These are phyloP conservation scores for Dromiciops gliroides DNA, from an alignment of 2,113 vertebrate genomes.

Conservation along the genomic window DNA sequence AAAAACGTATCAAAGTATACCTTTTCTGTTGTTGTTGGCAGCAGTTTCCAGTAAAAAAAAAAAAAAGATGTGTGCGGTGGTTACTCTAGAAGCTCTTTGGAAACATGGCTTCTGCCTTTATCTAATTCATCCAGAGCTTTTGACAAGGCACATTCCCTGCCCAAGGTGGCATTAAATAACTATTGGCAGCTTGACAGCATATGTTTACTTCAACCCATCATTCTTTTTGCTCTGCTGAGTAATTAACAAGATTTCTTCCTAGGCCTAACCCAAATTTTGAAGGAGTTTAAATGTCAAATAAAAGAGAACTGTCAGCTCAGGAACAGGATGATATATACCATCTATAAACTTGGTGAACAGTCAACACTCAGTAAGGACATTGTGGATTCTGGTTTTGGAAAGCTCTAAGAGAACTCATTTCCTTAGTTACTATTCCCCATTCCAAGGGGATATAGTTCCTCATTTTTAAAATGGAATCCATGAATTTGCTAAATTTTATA, in stretches of 20 bases:
- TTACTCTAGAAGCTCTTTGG: constrained; percentile 4
- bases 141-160: constrained; percentile 32
- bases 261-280: constrained; percentile 50
- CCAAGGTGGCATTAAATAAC: constrained; percentile 54
- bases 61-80: neutral
- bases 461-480: constrained; percentile 19
- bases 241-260: constrained; percentile 62
- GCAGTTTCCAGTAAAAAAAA: neutral
- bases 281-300: constrained; percentile 46
- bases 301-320: constrained; percentile 16
- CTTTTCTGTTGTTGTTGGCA: constrained; percentile 13
- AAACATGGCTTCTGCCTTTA: constrained; percentile 37
- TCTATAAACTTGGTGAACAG: constrained; percentile 31
- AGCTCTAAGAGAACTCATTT: constrained; percentile 37
- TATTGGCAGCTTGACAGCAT: constrained; percentile 46
- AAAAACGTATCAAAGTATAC: neutral
- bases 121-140: constrained; percentile 60
- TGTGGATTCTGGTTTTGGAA: constrained; percentile 19
- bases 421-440: constrained; percentile 39
- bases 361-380: constrained; percentile 7
- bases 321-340: constrained; percentile 12
- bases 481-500: neutral
- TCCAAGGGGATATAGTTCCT: neutral
- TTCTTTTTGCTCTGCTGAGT: constrained; percentile 60
- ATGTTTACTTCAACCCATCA: constrained; percentile 56